Percentiles rank a stretch among this genome's conserved stretches.
These are phyloP conservation scores for Drosophila lacteicornis DNA, from an alignment of 1,140 invertebrate genomes.

Conservation along the genomic window DNA sequence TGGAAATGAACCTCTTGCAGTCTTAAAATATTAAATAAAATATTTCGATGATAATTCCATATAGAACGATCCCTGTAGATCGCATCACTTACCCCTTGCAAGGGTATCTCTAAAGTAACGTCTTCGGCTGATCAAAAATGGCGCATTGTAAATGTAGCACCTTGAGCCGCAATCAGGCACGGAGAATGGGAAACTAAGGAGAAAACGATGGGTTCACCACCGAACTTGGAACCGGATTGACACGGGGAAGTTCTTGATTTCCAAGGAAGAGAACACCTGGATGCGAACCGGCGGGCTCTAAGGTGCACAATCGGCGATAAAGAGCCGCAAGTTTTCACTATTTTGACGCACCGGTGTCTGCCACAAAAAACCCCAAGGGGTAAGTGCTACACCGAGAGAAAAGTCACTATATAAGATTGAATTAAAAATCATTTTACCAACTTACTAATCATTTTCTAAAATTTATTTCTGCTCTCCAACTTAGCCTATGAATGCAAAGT, in stretches of 20 bases:
- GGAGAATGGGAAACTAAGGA: not conserved
- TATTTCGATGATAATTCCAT: not conserved
- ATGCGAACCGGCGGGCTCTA: conserved; percentile 51
- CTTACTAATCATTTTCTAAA: no score
- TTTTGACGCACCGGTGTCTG: conserved; percentile 78
- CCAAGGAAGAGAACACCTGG: conserved; percentile 69
- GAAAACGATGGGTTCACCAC: conserved; percentile 23
- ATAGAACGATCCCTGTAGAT: no score
- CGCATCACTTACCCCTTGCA: not conserved
- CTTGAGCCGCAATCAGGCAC: conserved; percentile 48
- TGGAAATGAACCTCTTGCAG: rapidly evolving
- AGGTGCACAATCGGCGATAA: conserved; percentile 61
- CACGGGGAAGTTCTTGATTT: conserved; percentile 75
- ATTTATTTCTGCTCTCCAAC: no score
- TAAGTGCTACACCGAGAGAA: conserved; percentile 8
- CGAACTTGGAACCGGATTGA: conserved; percentile 35
- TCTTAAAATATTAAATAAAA: no score
- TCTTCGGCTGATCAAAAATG: conserved; percentile 29
- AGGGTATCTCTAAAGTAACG: conserved; percentile 19
- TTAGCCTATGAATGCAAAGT: no score
- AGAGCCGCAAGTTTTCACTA: conserved; percentile 57
- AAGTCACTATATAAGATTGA: not conserved
- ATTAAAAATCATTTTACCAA: no score
- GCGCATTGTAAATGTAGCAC: conserved; percentile 56
- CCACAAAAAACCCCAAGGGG: conserved; percentile 35